These are phyloP conservation scores for Austrofundulus limnaeus DNA, from an alignment of 2,113 vertebrate species.

Conservation along the genomic window DNA sequence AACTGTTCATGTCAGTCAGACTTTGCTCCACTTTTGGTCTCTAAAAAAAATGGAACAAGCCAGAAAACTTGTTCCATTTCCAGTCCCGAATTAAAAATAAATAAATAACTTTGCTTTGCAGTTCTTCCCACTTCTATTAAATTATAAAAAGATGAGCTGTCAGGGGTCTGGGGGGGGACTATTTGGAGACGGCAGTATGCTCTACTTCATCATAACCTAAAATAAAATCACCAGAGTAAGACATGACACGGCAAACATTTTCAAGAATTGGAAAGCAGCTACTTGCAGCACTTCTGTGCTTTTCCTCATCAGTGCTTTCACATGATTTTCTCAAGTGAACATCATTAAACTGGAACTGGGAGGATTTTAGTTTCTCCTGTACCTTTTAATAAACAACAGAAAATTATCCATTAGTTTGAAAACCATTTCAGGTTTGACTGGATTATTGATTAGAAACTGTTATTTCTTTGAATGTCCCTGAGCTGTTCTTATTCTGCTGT, in stretches of 20 bases:
- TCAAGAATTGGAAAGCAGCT: neutral
- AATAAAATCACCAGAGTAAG: conserved; percentile 26
- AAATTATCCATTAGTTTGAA: too few relatives aligned
- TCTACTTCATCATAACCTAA: conserved; percentile 53
- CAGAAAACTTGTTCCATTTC: conserved; percentile 63
- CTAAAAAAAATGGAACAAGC: conserved; percentile 38
- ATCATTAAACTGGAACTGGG: conserved; percentile 10
- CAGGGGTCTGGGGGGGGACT: conserved; percentile 43
- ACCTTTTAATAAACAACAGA: neutral
- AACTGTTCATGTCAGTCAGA: conserved; percentile 6
- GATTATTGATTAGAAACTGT: too few relatives aligned
- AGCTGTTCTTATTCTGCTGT: conserved; percentile 13
- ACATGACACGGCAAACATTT: conserved; percentile 17
- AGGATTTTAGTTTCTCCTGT: too few relatives aligned
- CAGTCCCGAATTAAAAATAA: conserved; percentile 35
- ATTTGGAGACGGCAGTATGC: conserved; percentile 25
- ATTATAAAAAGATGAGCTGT: conserved; percentile 49
- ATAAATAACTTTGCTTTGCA: conserved; percentile 46
- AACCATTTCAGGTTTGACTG: neutral
- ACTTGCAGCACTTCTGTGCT: neutral
- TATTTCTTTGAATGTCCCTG: neutral
- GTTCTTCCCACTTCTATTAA: conserved; percentile 44
- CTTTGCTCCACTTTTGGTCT: conserved; percentile 40
- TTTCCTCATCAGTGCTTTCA: neutral
- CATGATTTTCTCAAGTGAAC: conserved; percentile 2